Base-by-base conservation (phyloP, 2,888 invertebrate genomes). In the Abscondita cerata region DNA sequence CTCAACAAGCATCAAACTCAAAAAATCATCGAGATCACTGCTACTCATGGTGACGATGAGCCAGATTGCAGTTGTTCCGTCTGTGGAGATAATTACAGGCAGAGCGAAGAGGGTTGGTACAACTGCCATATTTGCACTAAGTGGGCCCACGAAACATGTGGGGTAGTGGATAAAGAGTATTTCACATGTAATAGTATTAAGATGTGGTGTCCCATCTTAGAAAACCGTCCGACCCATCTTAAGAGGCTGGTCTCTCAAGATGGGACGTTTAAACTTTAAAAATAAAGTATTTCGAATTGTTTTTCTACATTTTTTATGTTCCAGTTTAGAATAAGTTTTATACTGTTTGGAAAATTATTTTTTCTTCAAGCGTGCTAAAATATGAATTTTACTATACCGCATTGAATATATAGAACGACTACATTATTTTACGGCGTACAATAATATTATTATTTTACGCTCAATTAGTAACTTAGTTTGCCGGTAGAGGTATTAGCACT, bases 61-160 rank as follows among this genome's bases (percentile, higher is more conserved):
- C n/a, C n/a, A n/a, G 34, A 38, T 38, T 13, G 15, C 36, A 36
- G 9, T 36, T 36, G 38, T n/a, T 12, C 11, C 13, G 19, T 20
- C 5, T 46, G 19, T 46, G 46, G 18, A 9, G 5, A 8, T 2
- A 36, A 18, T 1, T 38, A 52, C 38, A 11, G 6, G 2, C 15
- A 16, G n/a, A 52, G 38, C 36, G 12, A 52, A 11, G 52, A 52
- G 16, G 52, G 38, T 20, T 38, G 52, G 52, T 52, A 38, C 36
- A 36, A 34, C 16, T 38, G 36, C 36, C 38, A 36, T 18, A 16
- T 6, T 9, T 52, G 16, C 19, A 38, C 16, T 19, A 15, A 16
- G 12, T 52, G 52, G 38, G 52, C 52, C 38, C 36, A 52, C n/a
- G 52, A 52, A 18, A 38, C 38, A 8, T 36, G 52, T 52, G 52